A percentile compares a stretch with the other conserved stretches of the same genome.
phyloP scores from a whole-genome alignment of 2,797 vertebrate species.

The Enteromius thamalakanensis region DNA sequence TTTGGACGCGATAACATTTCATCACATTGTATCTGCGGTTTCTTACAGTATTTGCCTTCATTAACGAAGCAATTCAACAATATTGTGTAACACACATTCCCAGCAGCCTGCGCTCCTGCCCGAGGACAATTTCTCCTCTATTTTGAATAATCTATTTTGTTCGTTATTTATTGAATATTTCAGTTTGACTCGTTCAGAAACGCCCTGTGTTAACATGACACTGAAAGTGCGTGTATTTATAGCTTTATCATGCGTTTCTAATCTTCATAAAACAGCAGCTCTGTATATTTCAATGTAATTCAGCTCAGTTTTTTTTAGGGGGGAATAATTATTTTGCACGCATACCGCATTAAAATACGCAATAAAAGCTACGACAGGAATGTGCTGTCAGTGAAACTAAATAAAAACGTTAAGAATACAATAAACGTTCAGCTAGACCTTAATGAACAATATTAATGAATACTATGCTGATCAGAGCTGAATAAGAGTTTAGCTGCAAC shows the following conservation, averaged over 20 bases:
- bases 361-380: background rate
- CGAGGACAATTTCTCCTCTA: background rate
- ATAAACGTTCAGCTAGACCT: background rate
- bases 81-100: conserved; percentile 16
- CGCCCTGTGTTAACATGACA: background rate
- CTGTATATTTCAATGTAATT: background rate
- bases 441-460: background rate
- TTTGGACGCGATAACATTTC: background rate
- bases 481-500: background rate
- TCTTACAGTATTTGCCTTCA: background rate
- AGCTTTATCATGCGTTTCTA: background rate
- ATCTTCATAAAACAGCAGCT: background rate
- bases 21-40: background rate
- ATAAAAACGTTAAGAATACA: rapidly evolving
- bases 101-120: background rate
- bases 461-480: background rate
- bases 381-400: background rate
- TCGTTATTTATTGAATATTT: background rate
- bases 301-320: background rate
- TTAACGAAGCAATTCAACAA: background rate
- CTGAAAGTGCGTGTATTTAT: background rate
- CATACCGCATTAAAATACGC: background rate
- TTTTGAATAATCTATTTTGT: background rate
- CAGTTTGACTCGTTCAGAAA: background rate
- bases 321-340: background rate